Percentiles rank a stretch among this genome's conserved stretches.
Evolutionary conservation across 2,113 vertebrate genomes (phyloP).

Genomic region (Albula goreensis): DNA sequence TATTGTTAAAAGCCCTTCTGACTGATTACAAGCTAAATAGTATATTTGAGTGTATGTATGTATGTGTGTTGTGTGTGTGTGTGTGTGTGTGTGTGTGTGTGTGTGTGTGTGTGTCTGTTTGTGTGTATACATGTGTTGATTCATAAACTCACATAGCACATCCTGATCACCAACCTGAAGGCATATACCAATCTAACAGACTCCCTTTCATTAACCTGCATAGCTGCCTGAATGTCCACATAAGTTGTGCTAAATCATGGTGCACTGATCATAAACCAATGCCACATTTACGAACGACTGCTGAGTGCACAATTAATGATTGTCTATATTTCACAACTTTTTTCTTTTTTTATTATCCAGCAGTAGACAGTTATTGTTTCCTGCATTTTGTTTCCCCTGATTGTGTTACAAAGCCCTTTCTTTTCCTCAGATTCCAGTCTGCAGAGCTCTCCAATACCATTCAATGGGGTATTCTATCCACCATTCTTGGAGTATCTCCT

Average conservation of each 20-base stretch:
- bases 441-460: background rate
- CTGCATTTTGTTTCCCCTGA: background rate
- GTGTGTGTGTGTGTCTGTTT: background rate
- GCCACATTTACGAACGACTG: background rate
- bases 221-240: background rate
- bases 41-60: too few relatives aligned
- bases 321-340: too few relatives aligned
- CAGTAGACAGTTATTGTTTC: background rate
- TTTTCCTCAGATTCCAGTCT: background rate
- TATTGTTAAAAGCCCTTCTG: too few relatives aligned
- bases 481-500: background rate
- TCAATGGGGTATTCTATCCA: background rate
- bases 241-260: background rate
- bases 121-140: too few relatives aligned
- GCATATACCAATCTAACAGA: background rate
- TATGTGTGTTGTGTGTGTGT: too few relatives aligned
- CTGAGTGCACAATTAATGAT: background rate
- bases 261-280: too few relatives aligned
- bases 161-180: too few relatives aligned
- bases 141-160: too few relatives aligned
- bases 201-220: background rate
- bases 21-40: too few relatives aligned
- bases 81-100: background rate
- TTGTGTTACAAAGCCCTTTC: background rate
- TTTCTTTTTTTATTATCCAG: too few relatives aligned